phyloP scores from a whole-genome alignment of 2,113 vertebrate genomes.

The Zosterops pallidus region DNA sequence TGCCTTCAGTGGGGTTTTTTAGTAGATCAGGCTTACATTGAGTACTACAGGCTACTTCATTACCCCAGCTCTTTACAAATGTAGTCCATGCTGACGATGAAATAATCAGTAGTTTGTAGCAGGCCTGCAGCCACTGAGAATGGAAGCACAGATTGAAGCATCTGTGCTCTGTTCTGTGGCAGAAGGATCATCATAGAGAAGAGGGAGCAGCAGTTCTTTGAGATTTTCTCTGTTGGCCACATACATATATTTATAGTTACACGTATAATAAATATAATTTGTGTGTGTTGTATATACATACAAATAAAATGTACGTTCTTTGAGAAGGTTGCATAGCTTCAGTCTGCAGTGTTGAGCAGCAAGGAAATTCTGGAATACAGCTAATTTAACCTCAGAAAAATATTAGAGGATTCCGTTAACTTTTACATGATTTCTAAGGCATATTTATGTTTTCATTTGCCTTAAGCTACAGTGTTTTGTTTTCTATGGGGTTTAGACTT shows the following conservation, averaged over 20 bases:
- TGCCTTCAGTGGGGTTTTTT: neutral
- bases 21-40: neutral
- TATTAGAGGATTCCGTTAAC: neutral
- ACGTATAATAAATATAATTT: rapidly evolving
- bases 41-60: neutral
- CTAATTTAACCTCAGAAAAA: neutral
- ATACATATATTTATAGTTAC: neutral
- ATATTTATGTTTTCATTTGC: neutral
- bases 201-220: neutral
- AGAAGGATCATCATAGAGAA: neutral
- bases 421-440: neutral
- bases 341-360: neutral
- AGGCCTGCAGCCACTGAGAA: neutral
- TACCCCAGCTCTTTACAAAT: neutral
- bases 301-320: rapidly evolving
- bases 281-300: neutral
- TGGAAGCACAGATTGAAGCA: neutral
- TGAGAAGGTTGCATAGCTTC: neutral
- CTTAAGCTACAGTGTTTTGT: neutral
- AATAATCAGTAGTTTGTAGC: neutral
- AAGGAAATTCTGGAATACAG: neutral
- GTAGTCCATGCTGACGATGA: neutral
- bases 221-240: neutral
- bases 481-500: neutral
- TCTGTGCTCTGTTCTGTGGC: neutral